Evolutionary conservation across 1,140 invertebrate genomes (phyloP), one percentile per base, ranked within the genome.

Genomic region (Macrobrachium rosenbergii): DNA sequence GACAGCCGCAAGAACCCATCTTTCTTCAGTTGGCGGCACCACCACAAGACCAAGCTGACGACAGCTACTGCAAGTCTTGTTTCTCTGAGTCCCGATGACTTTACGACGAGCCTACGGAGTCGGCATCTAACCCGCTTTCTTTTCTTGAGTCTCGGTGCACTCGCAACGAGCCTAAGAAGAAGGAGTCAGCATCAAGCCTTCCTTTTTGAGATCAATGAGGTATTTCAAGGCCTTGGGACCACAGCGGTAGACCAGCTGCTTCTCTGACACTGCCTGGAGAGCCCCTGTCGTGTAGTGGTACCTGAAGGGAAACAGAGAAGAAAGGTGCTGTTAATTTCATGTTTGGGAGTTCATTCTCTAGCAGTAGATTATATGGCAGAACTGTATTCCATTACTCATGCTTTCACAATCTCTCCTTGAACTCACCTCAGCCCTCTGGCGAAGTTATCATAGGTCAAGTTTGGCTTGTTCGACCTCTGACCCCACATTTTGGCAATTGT

Each of bases 401-500:
- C 28, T 37, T 37, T 37, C 1, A 37, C 28, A 37, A 37, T 37
- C 28, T 37, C 82, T 28, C n/a, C 77, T 2, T 28, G 12, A 28
- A 19, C 79, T 67, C 45, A 96, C 95, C 97, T 95, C 96, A 98
- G 97, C 6, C 97, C 97, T 90, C 97, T 92, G 92, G 96, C 97
- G 88, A 98, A 94, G 92, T 98, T 98, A 91, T 98, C 97, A 91
- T 98, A 98, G 19, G 96, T 98, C 97, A 98, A 98, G 90, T 96
- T 95, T 23, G 95, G 94, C 91, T 98, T 98, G 91, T 96, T 72
- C 0, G 78, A 23, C 19, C 82, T 58, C 76, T 89, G 88, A 19
- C 83, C 69, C 90, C 67, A 88, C 77, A 82, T 75, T 23, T 60
- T 76, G 45, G 88, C 88, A 17, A 89, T 86, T 19, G 63, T 64